phyloP scores from a whole-genome alignment of 2,113 vertebrate species.

The Stercorarius parasiticus region DNA sequence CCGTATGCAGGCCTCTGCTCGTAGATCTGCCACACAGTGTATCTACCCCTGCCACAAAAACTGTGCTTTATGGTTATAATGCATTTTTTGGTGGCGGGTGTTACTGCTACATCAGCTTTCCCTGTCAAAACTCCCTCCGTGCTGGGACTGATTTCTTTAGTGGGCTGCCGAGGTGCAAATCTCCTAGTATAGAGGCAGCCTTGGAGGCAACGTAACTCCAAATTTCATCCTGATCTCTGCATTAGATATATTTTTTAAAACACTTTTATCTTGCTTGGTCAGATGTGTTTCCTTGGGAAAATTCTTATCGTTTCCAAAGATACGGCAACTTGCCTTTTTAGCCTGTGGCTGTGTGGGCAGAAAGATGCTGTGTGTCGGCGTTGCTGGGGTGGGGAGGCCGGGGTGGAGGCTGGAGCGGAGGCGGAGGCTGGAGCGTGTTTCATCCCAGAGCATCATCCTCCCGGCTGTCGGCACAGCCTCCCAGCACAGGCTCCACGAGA shows the following conservation, averaged over 20 bases:
- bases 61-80: rapidly evolving
- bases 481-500: conserved; percentile 56
- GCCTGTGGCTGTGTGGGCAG: rapidly evolving
- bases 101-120: neutral
- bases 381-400: neutral
- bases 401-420: neutral
- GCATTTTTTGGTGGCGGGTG: neutral
- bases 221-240: neutral
- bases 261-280: neutral
- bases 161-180: neutral
- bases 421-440: rapidly evolving
- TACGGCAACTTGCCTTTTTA: neutral
- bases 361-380: neutral
- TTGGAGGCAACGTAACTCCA: rapidly evolving
- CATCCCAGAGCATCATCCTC: rapidly evolving
- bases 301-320: neutral
- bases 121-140: neutral
- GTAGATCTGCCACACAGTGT: too few species aligned
- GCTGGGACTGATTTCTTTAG: neutral
- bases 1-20: too few species aligned
- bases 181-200: rapidly evolving
- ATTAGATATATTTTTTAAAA: neutral
- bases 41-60: neutral
- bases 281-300: neutral
- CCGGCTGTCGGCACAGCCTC: neutral